Conservation (phyloP, 37 sponge, comb jelly and placozoan species). For the Beroe forskalii region DNA sequence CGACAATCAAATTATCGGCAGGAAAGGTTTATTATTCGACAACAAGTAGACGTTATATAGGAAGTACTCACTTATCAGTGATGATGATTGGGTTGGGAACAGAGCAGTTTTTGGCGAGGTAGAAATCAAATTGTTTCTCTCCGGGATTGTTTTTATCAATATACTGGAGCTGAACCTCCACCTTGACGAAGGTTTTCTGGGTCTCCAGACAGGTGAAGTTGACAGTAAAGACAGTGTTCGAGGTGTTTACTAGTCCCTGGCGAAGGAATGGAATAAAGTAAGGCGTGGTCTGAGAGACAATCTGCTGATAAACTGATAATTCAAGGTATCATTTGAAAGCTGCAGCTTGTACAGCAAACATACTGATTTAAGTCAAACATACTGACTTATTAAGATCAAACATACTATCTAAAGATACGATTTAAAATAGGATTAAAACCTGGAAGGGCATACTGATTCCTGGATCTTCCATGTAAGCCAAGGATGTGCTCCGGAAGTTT, state of each 20-base stretch:
- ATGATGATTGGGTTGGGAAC: slow-evolving; percentile 2
- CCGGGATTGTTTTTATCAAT: not conserved
- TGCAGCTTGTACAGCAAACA: no score
- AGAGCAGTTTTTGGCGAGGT: slow-evolving; percentile 62
- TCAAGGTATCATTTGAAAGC: no score
- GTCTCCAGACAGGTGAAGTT: slow-evolving; percentile 52
- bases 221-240: slow-evolving; percentile 1
- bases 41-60: no score
- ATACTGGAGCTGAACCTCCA: slow-evolving; percentile 10
- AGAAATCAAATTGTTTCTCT: not conserved
- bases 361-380: no score
- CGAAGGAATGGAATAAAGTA: not conserved
- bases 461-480: slow-evolving; percentile 33
- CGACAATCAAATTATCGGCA: no score
- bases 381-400: no score
- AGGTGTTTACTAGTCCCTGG: slow-evolving; percentile 31
- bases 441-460: not conserved
- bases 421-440: no score
- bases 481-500: not conserved
- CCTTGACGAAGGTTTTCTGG: slow-evolving; percentile 17
- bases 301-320: no score
- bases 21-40: no score
- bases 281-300: not conserved
- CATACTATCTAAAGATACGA: no score
- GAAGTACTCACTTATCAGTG: slow-evolving; percentile 40